phyloP scores from a whole-genome alignment of 2,113 vertebrate species.

The Silurus meridionalis region DNA sequence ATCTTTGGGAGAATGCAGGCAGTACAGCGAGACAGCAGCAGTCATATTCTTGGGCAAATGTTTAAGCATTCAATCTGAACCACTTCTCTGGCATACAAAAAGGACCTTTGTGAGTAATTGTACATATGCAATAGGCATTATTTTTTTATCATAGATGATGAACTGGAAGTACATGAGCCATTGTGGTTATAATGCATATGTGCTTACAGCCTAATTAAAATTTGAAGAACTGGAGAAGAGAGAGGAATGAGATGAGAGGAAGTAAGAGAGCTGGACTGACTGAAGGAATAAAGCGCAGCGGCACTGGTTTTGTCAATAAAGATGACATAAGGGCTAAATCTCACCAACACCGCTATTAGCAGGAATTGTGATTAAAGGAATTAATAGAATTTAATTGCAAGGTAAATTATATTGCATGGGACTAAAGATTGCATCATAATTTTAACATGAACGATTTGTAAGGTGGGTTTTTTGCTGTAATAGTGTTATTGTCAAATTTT shows the following conservation, averaged over 20 bases:
- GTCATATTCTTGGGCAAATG: not conserved
- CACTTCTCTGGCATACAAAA: not conserved
- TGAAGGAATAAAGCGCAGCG: not conserved
- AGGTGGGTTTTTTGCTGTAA: not conserved
- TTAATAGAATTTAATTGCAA: not conserved
- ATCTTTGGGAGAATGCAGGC: not conserved
- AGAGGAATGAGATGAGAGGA: not conserved
- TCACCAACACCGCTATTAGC: not conserved
- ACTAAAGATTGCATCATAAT: not conserved
- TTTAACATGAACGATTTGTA: not conserved
- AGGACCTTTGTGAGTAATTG: not conserved
- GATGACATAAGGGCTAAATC: not conserved
- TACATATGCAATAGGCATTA: not conserved
- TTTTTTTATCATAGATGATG: no score
- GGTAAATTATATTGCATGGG: not conserved
- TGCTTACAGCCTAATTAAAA: not conserved
- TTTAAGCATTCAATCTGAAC: not conserved
- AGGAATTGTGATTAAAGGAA: not conserved
- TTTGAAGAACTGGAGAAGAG: not conserved
- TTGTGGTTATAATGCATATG: not conserved
- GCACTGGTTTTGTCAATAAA: not conserved
- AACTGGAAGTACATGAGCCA: not conserved
- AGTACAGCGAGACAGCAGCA: not conserved
- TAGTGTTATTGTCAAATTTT: not conserved
- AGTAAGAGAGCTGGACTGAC: not conserved